These are phyloP conservation scores for Dasyprocta punctata DNA, from an alignment of 2,113 vertebrate species.

Conservation along the genomic window DNA sequence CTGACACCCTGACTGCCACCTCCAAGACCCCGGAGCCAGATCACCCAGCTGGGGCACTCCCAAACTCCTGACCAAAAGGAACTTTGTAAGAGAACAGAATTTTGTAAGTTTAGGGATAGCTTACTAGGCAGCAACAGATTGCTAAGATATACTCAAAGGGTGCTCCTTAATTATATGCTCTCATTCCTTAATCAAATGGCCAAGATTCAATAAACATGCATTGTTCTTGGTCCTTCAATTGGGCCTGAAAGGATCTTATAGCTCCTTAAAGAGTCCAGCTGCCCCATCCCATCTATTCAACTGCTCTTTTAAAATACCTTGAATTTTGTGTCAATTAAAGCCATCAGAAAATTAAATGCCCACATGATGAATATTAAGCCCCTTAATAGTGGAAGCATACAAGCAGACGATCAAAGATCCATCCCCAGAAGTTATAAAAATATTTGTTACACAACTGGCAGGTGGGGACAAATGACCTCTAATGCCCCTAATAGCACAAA, in stretches of 20 bases:
- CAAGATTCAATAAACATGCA: not conserved
- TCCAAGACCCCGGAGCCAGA: not conserved
- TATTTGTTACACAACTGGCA: not conserved
- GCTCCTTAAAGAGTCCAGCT: conserved; percentile 64
- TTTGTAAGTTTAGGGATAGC: not conserved
- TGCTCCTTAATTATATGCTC: not conserved
- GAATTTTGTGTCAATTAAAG: conserved; percentile 56
- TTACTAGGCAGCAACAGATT: not conserved
- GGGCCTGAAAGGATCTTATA: conserved; percentile 16
- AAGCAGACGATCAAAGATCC: conserved; percentile 44
- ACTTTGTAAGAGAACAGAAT: not conserved
- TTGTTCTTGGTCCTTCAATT: not conserved
- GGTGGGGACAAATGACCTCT: not conserved
- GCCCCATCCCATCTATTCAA: conserved; percentile 41
- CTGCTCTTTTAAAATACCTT: conserved; percentile 56
- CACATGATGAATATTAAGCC: not conserved
- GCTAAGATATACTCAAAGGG: not conserved
- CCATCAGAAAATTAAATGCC: conserved; percentile 6
- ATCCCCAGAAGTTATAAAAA: not conserved
- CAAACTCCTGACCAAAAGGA: not conserved
- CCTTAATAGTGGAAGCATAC: not conserved
- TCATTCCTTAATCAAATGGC: not conserved
- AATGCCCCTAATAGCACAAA: not conserved
- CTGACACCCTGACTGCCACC: not conserved
- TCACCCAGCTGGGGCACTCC: not conserved